Conservation (phyloP, 2,888 invertebrate species). For the Andricus curvator region DNA sequence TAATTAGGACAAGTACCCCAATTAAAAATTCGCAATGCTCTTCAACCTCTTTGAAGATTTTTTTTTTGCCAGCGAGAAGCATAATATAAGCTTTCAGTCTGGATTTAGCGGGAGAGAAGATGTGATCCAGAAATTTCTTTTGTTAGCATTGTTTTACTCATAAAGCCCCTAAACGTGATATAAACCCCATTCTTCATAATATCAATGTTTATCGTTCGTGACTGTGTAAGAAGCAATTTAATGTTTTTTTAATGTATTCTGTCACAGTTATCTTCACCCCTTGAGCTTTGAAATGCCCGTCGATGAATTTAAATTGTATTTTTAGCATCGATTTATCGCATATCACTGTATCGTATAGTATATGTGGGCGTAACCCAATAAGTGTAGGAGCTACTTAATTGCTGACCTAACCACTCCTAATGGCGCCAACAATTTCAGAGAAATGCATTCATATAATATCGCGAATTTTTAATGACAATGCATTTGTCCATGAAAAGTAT, state of each 20-base stretch:
- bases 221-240: constrained; percentile 8
- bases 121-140: background rate
- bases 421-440: constrained; percentile 7
- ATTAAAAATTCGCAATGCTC: too few relatives aligned
- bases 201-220: background rate
- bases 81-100: background rate
- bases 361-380: constrained; percentile 43
- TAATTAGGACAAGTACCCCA: too few relatives aligned
- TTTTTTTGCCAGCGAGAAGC: too few relatives aligned
- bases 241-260: constrained; percentile 17
- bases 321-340: constrained; percentile 29
- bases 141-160: background rate
- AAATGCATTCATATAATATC: background rate
- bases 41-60: too few relatives aligned
- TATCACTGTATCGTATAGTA: background rate
- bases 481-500: background rate
- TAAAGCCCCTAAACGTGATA: background rate
- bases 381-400: constrained; percentile 27
- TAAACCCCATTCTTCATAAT: background rate
- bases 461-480: constrained; percentile 1
- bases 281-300: constrained; percentile 11
- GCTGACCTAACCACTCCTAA: background rate
- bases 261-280: constrained; percentile 42
- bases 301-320: constrained; percentile 30
- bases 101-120: background rate